Evolutionary conservation across 2,888 invertebrate genomes (phyloP).

Genomic region (Ernsta delagoae): DNA sequence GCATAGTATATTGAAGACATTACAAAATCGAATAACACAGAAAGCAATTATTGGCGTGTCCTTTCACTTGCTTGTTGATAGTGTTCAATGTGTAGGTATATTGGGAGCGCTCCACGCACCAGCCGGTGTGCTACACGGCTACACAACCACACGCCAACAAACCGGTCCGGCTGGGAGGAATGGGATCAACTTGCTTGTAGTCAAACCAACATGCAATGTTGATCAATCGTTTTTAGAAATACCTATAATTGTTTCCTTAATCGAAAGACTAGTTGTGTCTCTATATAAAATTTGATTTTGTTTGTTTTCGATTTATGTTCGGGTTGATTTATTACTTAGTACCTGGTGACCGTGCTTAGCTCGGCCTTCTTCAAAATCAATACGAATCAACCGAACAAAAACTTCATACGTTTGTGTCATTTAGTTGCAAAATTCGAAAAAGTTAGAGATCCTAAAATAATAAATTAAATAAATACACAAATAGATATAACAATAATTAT

Average conservation of each 20-base stretch:
- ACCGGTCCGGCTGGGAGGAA: slow-evolving; percentile 79
- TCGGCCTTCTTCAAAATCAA: no score
- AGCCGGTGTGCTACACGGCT: slow-evolving; percentile 67
- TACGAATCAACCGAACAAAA: no score
- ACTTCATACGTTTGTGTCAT: no score
- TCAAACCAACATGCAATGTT: slow-evolving; percentile 78
- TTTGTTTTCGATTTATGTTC: background rate
- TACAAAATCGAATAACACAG: slow-evolving; percentile 72
- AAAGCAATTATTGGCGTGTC: slow-evolving; percentile 79
- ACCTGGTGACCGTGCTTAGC: no score
- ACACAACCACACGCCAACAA: slow-evolving; percentile 45
- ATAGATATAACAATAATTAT: no score
- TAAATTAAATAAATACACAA: no score
- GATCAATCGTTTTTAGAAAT: slow-evolving; percentile 79
- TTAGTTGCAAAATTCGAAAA: no score
- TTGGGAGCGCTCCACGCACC: slow-evolving; percentile 55
- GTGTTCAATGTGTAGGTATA: slow-evolving; percentile 54
- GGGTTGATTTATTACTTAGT: background rate
- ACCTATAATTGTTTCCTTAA: slow-evolving; percentile 47
- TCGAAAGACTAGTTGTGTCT: slow-evolving; percentile 6
- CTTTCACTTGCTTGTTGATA: slow-evolving; percentile 77
- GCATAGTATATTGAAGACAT: slow-evolving; percentile 45
- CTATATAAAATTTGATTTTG: background rate
- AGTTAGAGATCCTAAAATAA: no score
- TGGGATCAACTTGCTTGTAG: slow-evolving; percentile 75